Conservation (phyloP, 2,888 invertebrate genomes). For the Cosmorhoe ocellata region DNA sequence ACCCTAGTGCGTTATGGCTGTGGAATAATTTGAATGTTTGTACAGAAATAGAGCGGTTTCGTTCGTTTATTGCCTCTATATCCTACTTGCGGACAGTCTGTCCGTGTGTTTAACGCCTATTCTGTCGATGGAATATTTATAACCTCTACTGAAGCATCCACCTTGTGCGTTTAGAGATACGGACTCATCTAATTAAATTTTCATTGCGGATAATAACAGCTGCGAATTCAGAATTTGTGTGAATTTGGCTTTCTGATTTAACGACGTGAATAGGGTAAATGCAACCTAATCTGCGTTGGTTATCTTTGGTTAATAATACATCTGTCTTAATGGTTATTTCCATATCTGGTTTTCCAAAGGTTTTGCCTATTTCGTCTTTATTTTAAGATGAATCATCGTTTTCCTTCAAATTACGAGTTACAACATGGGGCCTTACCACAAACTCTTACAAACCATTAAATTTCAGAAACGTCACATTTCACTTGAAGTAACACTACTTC, state of each 20-base stretch:
- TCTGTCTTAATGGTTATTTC: too few relatives aligned
- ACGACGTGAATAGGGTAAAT: too few relatives aligned
- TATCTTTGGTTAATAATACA: too few relatives aligned
- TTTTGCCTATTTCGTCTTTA: too few relatives aligned
- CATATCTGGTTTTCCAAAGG: too few relatives aligned
- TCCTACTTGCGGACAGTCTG: conserved; percentile 36
- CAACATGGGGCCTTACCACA: too few relatives aligned
- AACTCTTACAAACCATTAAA: too few relatives aligned
- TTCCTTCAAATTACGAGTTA: too few relatives aligned
- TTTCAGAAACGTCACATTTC: too few relatives aligned
- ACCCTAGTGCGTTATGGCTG: conserved; percentile 22
- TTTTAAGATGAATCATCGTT: too few relatives aligned
- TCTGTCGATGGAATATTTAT: conserved; percentile 48
- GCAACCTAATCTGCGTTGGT: too few relatives aligned
- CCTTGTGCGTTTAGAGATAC: conserved; percentile 20
- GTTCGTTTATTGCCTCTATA: conserved; percentile 32
- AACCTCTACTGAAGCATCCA: conserved; percentile 27
- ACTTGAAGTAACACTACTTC: too few relatives aligned
- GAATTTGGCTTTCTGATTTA: neutral
- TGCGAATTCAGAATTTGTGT: conserved; percentile 11
- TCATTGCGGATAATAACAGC: conserved; percentile 19
- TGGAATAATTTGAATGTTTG: conserved; percentile 42
- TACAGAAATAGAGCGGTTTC: conserved; percentile 57
- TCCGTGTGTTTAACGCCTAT: conserved; percentile 44
- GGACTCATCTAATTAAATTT: conserved; percentile 22